Percentiles rank a stretch among this genome's conserved stretches.
Evolutionary conservation across 2,888 invertebrate genomes (phyloP).

Genomic region (Trichacis sp.): DNA sequence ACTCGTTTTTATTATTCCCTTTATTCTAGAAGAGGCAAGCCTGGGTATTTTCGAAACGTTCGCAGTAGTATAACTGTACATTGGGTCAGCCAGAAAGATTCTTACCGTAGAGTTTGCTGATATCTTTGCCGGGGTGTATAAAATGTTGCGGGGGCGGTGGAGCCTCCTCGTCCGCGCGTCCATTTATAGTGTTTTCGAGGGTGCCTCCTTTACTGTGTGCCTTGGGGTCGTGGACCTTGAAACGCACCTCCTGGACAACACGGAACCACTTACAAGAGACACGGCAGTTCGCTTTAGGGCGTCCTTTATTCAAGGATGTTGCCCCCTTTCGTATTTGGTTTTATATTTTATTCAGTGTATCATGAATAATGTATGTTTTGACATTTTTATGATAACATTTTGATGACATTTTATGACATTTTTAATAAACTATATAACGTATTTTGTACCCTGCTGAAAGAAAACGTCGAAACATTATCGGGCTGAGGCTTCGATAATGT

Average conservation of each 20-base stretch:
- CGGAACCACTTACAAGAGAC: conserved; percentile 71
- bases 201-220: conserved; percentile 93
- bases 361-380: too few species aligned
- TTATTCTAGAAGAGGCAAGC: too few species aligned
- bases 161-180: conserved; percentile 76
- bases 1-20: neutral
- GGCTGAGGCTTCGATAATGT: too few species aligned
- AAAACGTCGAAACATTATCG: too few species aligned
- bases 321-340: neutral
- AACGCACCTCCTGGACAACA: conserved; percentile 90
- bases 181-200: conserved; percentile 91
- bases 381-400: too few species aligned
- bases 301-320: conserved; percentile 44
- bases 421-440: too few species aligned
- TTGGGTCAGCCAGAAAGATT: too few species aligned
- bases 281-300: conserved; percentile 66
- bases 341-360: too few species aligned
- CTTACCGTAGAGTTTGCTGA: conserved; percentile 85
- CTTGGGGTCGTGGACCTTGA: conserved; percentile 94
- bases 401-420: too few species aligned
- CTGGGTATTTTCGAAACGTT: too few species aligned
- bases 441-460: too few species aligned
- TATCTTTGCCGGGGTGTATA: conserved; percentile 90
- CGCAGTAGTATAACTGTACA: too few species aligned
- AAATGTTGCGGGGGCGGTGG: conserved; percentile 81